Evolutionary conservation across 2,113 vertebrate genomes (phyloP).

Genomic region (Hiodon alosoides): DNA sequence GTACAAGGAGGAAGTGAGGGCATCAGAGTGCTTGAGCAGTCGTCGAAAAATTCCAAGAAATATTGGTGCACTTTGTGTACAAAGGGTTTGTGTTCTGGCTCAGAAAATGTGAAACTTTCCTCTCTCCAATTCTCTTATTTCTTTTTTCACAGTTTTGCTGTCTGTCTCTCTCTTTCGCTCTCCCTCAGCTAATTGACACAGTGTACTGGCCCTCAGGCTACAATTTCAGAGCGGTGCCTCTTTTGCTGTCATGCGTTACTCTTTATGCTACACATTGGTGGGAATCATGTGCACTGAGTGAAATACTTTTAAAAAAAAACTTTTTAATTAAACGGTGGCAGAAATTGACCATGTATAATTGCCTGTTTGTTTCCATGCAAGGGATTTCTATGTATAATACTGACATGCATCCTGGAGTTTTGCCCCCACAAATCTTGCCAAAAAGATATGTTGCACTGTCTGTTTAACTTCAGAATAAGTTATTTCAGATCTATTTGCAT

Average conservation of each 20-base stretch:
- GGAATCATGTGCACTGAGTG: neutral
- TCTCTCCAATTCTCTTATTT: slow-evolving; percentile 17
- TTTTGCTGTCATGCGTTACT: neutral
- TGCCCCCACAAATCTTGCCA: neutral
- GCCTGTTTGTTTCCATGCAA: neutral
- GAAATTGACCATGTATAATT: neutral
- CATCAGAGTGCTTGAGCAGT: slow-evolving; percentile 9
- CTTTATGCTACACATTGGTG: neutral
- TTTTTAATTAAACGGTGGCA: neutral
- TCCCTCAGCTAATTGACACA: neutral
- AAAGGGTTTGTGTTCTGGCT: slow-evolving; percentile 11
- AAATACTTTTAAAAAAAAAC: neutral
- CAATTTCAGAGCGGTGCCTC: neutral
- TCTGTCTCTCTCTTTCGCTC: neutral
- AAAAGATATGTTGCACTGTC: neutral
- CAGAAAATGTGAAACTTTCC: slow-evolving; percentile 22
- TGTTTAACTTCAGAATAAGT: too few species aligned
- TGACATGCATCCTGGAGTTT: neutral
- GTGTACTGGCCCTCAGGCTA: neutral
- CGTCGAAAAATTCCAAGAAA: neutral
- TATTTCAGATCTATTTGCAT: too few species aligned
- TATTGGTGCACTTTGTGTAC: slow-evolving; percentile 19
- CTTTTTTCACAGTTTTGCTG: slow-evolving; percentile 37
- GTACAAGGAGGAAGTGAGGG: slow-evolving; percentile 39
- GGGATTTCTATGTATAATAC: neutral